These are phyloP conservation scores for Chrysocyon brachyurus DNA, from an alignment of 2,797 vertebrate species.

Conservation along the genomic window DNA sequence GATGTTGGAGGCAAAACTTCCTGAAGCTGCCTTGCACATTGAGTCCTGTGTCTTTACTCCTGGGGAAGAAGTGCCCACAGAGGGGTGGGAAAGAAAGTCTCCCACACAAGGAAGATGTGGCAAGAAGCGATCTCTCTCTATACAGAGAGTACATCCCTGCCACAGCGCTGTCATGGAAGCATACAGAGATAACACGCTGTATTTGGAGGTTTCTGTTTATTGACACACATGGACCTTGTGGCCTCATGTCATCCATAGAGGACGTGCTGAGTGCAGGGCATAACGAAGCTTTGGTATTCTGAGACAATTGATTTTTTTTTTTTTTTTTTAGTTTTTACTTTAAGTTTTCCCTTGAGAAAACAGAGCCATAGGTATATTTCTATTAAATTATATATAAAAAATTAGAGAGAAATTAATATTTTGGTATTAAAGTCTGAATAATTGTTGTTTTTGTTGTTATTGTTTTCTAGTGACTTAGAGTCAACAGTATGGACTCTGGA, in stretches of 20 bases:
- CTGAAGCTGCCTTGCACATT: background rate
- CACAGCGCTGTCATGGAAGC: background rate
- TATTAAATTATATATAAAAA: background rate
- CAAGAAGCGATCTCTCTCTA: rapidly evolving
- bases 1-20: background rate
- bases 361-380: background rate
- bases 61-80: background rate
- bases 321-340: background rate
- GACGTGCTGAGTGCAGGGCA: background rate
- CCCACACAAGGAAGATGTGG: background rate
- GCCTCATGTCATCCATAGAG: background rate
- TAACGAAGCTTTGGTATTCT: background rate
- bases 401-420: background rate
- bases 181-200: too few species aligned
- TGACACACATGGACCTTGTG: rapidly evolving
- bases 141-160: background rate
- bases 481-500: background rate
- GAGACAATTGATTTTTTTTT: background rate
- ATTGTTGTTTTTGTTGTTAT: background rate
- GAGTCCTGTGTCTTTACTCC: background rate
- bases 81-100: too few species aligned
- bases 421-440: background rate
- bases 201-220: background rate
- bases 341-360: slow-evolving; percentile 23
- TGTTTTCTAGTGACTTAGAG: background rate